Evolutionary conservation across 2,888 invertebrate genomes (phyloP).

Genomic region (Willowsia nigromaculata): DNA sequence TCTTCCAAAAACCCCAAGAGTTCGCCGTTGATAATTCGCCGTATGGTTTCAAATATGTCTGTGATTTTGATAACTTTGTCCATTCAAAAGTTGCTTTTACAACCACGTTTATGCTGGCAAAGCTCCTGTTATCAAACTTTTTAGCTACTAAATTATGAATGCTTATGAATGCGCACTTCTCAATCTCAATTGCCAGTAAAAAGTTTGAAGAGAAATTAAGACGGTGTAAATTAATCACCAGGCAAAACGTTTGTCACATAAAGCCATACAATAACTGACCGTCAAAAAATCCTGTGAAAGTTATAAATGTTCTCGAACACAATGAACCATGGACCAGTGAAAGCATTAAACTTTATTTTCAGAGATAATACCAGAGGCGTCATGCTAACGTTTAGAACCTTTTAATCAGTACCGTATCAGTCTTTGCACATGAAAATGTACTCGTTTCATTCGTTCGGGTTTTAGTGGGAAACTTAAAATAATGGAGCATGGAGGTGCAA

Average conservation of each 20-base stretch:
- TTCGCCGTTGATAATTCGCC: too few species aligned
- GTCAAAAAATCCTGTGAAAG: neutral
- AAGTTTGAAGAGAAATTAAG: neutral
- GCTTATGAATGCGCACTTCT: neutral
- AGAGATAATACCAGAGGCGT: conserved; percentile 17
- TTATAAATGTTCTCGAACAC: neutral
- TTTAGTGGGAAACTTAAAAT: conserved; percentile 34
- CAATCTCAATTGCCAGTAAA: neutral
- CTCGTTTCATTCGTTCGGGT: conserved; percentile 41
- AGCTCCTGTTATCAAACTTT: neutral
- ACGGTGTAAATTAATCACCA: conserved; percentile 46
- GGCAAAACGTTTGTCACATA: neutral
- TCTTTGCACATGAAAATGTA: conserved; percentile 1
- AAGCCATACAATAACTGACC: neutral
- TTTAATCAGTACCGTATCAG: neutral
- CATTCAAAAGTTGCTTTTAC: too few species aligned
- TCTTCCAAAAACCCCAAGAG: too few species aligned
- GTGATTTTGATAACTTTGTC: too few species aligned
- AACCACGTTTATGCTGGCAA: too few species aligned
- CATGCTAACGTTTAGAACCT: neutral
- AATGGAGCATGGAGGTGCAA: conserved; percentile 73
- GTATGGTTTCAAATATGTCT: too few species aligned
- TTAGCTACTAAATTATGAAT: neutral
- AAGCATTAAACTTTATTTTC: neutral
- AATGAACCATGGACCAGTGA: neutral